Base-by-base conservation (phyloP, 2,797 vertebrate species). In the Kryptolebias ocellatus region DNA sequence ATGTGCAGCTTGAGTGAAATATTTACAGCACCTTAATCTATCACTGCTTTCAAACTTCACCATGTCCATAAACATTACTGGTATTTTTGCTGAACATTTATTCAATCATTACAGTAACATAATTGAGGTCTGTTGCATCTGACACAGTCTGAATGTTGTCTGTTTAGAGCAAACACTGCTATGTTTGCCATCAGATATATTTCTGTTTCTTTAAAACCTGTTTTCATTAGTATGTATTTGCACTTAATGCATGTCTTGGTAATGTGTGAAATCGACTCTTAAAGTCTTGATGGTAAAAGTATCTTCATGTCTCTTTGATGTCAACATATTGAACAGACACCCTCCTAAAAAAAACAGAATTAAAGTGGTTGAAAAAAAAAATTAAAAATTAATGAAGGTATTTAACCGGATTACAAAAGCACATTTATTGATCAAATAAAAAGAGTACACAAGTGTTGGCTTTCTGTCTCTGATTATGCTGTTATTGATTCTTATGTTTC, bases 201-300 rank as follows among this genome's bases (percentile, higher is more conserved):
- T 67, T n/a, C 53, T 28, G 72, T 78, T 78, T 84, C 28, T 62
- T 37, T 54, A 16, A 16, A 56, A 18, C 29, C 50, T 60, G 27
- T 15, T 61, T 69, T 54, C 39, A 8, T 50, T 57, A 17, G 29
- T 8, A 20, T 52, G 28, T 51, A 53, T 53, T 60, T 28, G 18
- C 53, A 54, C 37, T 31, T n/a, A 46, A 45, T 34, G 51, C 54
- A 54, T 52, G 39, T 63, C 67, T 61, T 9, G 56, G 72, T 68
- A 60, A 60, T 12, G 17, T 62, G 70, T 71, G 70, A 67, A 69
- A 78, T 57, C 14, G 60, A 29, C 45, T 63, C 12, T 65, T 58
- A 74, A 31, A 64, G 53, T 60, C 31, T 47, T 47, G n/a, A 29
- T 47, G 51, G 61, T n/a, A 18, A 58, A 2, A 47, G 14, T 27